These are phyloP conservation scores for Cercopithecus diana DNA, from an alignment of 2,797 vertebrate genomes.

Conservation along the genomic window DNA sequence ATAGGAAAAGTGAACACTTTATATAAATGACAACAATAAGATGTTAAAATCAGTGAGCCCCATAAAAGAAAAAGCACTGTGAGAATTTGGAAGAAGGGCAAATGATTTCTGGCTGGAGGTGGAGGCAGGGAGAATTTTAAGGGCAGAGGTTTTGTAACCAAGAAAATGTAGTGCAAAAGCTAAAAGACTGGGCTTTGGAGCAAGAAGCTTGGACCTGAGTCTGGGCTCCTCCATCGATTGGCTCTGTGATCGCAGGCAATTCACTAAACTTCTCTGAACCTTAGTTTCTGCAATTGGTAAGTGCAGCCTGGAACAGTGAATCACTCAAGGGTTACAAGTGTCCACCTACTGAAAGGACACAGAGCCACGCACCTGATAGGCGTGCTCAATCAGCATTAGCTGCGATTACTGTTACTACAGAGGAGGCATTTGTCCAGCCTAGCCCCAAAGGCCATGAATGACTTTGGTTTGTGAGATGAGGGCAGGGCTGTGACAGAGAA, in stretches of 20 bases:
- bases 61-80: neutral
- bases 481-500: neutral
- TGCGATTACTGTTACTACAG: neutral
- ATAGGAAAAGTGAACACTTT: neutral
- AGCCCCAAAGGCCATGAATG: neutral
- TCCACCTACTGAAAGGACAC: neutral
- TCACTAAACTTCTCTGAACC: neutral
- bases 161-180: neutral
- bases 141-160: neutral
- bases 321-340: neutral
- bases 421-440: neutral
- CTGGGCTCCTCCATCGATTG: neutral
- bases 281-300: neutral
- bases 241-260: neutral
- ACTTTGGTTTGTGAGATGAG: neutral
- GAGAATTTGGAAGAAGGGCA: neutral
- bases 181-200: neutral
- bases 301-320: neutral
- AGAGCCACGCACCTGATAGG: neutral
- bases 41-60: neutral
- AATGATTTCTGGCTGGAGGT: conserved; percentile 30
- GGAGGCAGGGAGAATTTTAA: neutral
- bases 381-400: neutral
- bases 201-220: neutral
- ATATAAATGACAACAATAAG: neutral